Percentiles rank a stretch among this genome's conserved stretches.
phyloP scores from a whole-genome alignment of 2,113 vertebrate genomes.

The Thinocorus orbignyianus region DNA sequence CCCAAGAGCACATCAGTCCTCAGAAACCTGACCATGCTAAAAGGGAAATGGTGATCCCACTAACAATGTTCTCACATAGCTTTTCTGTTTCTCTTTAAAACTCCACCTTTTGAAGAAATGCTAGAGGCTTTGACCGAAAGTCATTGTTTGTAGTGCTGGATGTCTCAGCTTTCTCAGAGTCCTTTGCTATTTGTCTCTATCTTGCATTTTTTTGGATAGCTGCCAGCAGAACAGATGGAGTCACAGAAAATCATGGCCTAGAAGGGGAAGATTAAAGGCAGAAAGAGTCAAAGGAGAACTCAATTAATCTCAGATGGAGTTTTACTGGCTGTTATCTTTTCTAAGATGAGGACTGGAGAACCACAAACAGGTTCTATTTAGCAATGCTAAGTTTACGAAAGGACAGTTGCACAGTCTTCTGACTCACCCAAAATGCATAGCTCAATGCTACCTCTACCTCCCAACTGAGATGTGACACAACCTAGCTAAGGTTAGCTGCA shows the following conservation, averaged over 20 bases:
- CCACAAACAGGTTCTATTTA: background rate
- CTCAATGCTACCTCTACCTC: background rate
- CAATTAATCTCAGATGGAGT: background rate
- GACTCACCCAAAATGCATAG: background rate
- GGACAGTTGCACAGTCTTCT: background rate
- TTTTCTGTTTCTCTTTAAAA: background rate
- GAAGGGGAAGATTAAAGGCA: slow-evolving; percentile 12
- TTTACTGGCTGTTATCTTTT: background rate
- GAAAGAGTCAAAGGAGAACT: background rate
- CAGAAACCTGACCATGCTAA: background rate
- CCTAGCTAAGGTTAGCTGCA: background rate
- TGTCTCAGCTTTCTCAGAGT: background rate
- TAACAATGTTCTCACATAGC: background rate
- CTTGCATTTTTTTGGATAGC: background rate
- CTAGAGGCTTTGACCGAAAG: background rate
- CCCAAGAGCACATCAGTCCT: background rate
- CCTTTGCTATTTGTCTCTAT: background rate
- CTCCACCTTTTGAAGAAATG: background rate
- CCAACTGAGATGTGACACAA: background rate
- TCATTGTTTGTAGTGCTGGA: background rate
- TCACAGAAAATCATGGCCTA: background rate
- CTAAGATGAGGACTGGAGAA: background rate
- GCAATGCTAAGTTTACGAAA: background rate
- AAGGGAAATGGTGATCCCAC: background rate
- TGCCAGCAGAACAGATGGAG: slow-evolving; percentile 20